A percentile compares a stretch with the other conserved stretches of the same genome.
Conservation (phyloP, 2,113 vertebrate genomes). For the Macquaria ambigua region DNA sequence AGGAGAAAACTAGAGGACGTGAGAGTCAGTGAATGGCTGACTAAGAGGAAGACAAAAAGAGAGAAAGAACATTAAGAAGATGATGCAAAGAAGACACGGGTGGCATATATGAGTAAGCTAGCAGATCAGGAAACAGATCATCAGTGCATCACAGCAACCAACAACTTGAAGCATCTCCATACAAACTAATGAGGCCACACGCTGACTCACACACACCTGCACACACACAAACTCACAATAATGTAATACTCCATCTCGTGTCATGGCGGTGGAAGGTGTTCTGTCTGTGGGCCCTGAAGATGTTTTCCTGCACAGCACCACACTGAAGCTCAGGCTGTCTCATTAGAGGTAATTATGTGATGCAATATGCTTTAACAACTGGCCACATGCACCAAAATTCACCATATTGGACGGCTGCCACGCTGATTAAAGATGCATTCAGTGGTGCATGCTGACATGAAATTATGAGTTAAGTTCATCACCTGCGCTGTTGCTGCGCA, state of each 20-base stretch:
- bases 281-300: slow-evolving; percentile 33
- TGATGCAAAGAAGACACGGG: not conserved
- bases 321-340: slow-evolving; percentile 28
- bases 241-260: not conserved
- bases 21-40: slow-evolving; percentile 1
- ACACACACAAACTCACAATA: not conserved
- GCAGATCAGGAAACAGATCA: not conserved
- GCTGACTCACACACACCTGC: not conserved
- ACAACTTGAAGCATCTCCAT: slow-evolving; percentile 2
- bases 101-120: not conserved
- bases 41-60: not conserved
- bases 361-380: slow-evolving; percentile 59
- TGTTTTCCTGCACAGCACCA: slow-evolving; percentile 37
- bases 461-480: slow-evolving; percentile 35
- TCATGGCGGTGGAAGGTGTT: not conserved
- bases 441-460: slow-evolving; percentile 32
- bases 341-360: slow-evolving; percentile 51
- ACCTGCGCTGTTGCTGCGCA: slow-evolving; percentile 9
- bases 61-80: slow-evolving; percentile 5
- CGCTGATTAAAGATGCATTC: slow-evolving; percentile 29
- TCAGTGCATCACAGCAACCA: slow-evolving; percentile 18
- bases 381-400: slow-evolving; percentile 23
- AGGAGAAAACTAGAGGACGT: not conserved
- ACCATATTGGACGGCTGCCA: slow-evolving; percentile 35
- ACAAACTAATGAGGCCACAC: slow-evolving; percentile 3